Percentiles rank a stretch among this genome's conserved stretches.
phyloP scores from a whole-genome alignment of 2,888 invertebrate species.

The Pilophorus perplexus region DNA sequence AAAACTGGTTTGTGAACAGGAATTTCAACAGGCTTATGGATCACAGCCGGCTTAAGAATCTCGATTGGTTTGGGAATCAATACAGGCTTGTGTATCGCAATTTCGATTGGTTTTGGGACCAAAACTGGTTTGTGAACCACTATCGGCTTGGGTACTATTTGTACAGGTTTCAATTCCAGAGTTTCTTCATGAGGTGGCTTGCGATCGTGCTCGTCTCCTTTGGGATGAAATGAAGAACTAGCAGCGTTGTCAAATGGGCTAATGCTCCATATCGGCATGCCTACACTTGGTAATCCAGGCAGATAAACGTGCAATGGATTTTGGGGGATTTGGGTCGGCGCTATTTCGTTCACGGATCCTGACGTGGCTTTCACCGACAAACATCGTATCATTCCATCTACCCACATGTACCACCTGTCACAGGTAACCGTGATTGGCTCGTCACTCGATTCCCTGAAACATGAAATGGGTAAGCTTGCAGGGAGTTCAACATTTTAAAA shows the following conservation, averaged over 20 bases:
- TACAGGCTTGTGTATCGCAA: not conserved
- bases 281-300: not conserved
- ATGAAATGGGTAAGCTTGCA: too few species aligned
- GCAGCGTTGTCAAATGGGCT: not conserved
- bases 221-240: too few species aligned
- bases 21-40: slow-evolving; percentile 5
- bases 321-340: too few species aligned
- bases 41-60: not conserved
- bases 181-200: not conserved
- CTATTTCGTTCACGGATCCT: not conserved
- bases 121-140: too few species aligned
- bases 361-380: too few species aligned
- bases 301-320: not conserved
- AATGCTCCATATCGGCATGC: not conserved
- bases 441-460: too few species aligned
- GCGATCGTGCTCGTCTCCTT: not conserved
- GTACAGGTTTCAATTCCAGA: not conserved
- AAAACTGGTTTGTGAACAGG: not conserved
- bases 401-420: too few species aligned
- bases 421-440: too few species aligned
- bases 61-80: not conserved
- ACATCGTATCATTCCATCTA: too few species aligned
- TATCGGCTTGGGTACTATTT: not conserved
- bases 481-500: too few species aligned
- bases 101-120: not conserved